Conservation (phyloP, 1,140 invertebrate genomes). For the Bombus pyrosoma region DNA sequence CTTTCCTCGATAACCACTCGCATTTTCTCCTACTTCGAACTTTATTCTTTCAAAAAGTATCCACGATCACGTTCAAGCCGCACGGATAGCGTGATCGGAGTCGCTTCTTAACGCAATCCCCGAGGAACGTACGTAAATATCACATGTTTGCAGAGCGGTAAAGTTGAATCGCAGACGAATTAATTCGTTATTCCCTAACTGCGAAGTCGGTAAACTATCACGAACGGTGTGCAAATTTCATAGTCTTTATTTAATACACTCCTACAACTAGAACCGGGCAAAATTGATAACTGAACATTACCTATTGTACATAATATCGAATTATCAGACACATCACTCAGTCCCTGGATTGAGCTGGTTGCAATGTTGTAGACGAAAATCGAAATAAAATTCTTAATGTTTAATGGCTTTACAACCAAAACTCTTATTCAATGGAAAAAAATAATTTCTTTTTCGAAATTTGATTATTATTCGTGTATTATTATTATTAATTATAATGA, state of each 20-base stretch:
- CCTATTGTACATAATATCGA: neutral
- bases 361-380: neutral
- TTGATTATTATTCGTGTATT: too few relatives aligned
- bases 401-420: too few relatives aligned
- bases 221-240: neutral
- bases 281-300: neutral
- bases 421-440: too few relatives aligned
- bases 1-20: neutral
- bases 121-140: neutral
- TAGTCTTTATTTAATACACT: neutral
- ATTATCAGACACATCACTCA: neutral
- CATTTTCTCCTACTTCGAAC: neutral
- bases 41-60: neutral
- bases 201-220: neutral
- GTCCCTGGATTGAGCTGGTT: neutral
- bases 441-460: too few relatives aligned
- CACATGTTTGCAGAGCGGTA: neutral
- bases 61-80: neutral
- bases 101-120: neutral
- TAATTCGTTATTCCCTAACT: conserved; percentile 1
- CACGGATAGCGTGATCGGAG: neutral
- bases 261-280: neutral
- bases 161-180: neutral
- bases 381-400: neutral
- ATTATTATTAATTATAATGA: too few relatives aligned